Conservation (phyloP, 1,140 invertebrate genomes). For the Leptinotarsa texana region DNA sequence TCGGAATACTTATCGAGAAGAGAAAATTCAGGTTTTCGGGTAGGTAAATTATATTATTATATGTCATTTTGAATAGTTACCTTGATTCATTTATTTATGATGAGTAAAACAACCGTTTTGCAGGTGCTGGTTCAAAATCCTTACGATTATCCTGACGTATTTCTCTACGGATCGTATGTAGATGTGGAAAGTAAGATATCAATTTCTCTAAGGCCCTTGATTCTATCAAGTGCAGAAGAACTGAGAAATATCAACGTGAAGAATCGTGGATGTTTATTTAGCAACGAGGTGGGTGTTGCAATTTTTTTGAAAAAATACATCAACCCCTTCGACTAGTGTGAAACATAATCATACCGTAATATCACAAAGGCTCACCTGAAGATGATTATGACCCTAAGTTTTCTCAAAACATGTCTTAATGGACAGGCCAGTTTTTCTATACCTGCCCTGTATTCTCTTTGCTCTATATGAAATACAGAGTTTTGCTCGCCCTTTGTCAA, state of each 20-base stretch:
- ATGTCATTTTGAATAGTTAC: no score
- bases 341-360: no score
- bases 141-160: background rate
- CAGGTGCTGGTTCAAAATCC: background rate
- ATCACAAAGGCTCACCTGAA: no score
- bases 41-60: background rate
- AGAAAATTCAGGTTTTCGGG: background rate
- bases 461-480: no score
- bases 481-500: no score
- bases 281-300: background rate
- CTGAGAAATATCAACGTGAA: background rate
- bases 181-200: background rate
- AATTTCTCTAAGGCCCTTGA: background rate
- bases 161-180: background rate
- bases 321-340: no score
- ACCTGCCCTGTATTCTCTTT: no score
- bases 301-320: no score
- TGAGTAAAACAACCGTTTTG: background rate
- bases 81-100: no score
- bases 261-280: background rate
- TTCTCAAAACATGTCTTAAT: no score
- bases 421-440: no score
- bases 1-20: background rate
- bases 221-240: constrained; percentile 5
- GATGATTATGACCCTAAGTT: no score